Percentiles rank a stretch among this genome's conserved stretches.
phyloP scores from a whole-genome alignment of 2,888 invertebrate genomes.

The Troides helena region DNA sequence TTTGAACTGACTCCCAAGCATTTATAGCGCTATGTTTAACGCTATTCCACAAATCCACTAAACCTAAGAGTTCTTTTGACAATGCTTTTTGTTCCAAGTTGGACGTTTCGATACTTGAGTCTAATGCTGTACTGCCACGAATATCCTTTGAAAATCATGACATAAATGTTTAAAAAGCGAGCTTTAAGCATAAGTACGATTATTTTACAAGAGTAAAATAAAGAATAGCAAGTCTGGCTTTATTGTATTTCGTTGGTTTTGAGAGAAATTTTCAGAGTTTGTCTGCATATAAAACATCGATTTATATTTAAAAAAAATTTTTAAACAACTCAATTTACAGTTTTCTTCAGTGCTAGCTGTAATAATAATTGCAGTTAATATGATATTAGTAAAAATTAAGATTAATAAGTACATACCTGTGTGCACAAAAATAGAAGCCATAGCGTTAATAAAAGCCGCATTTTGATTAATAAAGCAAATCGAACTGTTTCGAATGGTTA shows the following conservation, averaged over 20 bases:
- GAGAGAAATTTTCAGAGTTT: no score
- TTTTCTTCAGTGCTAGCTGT: background rate
- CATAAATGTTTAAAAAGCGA: background rate
- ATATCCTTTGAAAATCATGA: background rate
- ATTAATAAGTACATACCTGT: conserved; percentile 10
- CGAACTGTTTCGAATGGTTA: background rate
- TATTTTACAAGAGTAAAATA: background rate
- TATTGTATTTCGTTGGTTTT: no score
- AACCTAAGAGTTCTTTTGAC: conserved; percentile 9
- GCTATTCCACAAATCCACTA: conserved; percentile 42
- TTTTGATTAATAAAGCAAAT: background rate
- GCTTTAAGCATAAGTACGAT: background rate
- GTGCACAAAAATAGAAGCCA: conserved; percentile 7
- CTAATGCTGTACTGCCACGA: background rate
- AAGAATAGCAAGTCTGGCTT: no score
- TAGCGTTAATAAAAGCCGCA: conserved; percentile 11
- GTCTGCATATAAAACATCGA: no score
- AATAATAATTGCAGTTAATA: background rate
- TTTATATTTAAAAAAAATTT: no score
- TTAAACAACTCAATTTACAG: no score
- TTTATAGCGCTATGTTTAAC: conserved; percentile 43
- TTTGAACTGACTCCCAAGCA: conserved; percentile 46
- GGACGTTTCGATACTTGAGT: background rate
- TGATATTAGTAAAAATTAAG: background rate
- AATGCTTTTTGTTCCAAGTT: background rate